Base-by-base conservation (phyloP, 2,113 vertebrate species). In the Microcebus tavaratra region DNA sequence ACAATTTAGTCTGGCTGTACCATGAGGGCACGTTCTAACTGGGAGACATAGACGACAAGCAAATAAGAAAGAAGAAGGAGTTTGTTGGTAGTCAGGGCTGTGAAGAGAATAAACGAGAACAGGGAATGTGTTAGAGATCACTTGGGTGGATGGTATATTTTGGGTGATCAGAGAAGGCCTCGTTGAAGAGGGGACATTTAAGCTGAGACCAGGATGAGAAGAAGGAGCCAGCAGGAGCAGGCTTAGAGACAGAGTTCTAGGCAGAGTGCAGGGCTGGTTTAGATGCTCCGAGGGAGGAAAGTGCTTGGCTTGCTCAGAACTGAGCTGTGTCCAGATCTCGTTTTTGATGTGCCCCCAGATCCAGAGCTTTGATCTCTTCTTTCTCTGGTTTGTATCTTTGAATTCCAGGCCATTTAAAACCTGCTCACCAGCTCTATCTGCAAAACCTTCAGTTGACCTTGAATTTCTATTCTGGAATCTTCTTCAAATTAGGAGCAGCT, bases 381-480 rank as follows among this genome's bases (percentile, higher is more conserved):
- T 21, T 85, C 29, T 85, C 67, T 90, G 80, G 21, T 67, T 93
- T 86, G 12, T 93, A 11, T 67, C 55, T 90, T 45, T 36, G 39
- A 75, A 86, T 94, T 81, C 13, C 39, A 76, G 67, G 48, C 53
- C 55, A 70, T 34, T 53, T 65, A 72, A 85, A 45, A 57, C 65
- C 70, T 21, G 48, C n/a, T 94, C 55, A 65, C 63, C 45, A 59
- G 25, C 73, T 85, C 39, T 90, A 39, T 53, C 79, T 80, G 63
- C 55, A 88, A 88, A 63, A 67, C 55, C 39, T 91, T 82, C 57
- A 80, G 6, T n/a, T 80, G 72, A 50, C 34, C 84, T 89, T 89
- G 72, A 84, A 79, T 89, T 89, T 50, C 65, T 95, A 29, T 92
- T 92, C 63, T 89, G 85, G 72, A 84, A 92, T 93, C 48, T 63